A percentile compares a stretch with the other conserved stretches of the same genome.
These are phyloP conservation scores for Mimachlamys varia DNA, from an alignment of 2,888 invertebrate species.

Conservation along the genomic window DNA sequence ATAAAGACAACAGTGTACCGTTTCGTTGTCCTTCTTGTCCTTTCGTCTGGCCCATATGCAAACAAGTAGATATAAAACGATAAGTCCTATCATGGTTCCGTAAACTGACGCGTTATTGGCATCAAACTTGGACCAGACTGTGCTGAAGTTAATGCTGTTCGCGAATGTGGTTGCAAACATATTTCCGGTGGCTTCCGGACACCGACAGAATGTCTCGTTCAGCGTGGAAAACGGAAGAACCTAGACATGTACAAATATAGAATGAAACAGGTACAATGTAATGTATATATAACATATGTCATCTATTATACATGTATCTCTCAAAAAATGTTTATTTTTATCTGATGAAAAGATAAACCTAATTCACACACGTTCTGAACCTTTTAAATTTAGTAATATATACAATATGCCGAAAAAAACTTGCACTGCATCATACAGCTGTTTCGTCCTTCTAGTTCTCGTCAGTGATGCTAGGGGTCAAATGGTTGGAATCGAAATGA, in stretches of 20 bases:
- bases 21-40: slow-evolving; percentile 42
- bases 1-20: slow-evolving; percentile 4
- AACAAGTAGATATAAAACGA: slow-evolving; percentile 41
- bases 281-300: not conserved
- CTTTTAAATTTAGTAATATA: too few relatives aligned
- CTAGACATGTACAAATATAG: slow-evolving; percentile 46
- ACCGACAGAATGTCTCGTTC: slow-evolving; percentile 59
- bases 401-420: too few relatives aligned
- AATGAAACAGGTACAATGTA: not conserved
- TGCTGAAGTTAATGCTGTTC: slow-evolving; percentile 80
- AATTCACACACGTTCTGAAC: too few relatives aligned
- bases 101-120: slow-evolving; percentile 52
- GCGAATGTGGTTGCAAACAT: slow-evolving; percentile 73
- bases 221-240: slow-evolving; percentile 58
- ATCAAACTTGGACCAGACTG: slow-evolving; percentile 76
- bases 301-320: too few relatives aligned
- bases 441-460: too few relatives aligned
- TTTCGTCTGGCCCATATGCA: slow-evolving; percentile 40
- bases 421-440: too few relatives aligned
- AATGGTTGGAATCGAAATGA: too few relatives aligned
- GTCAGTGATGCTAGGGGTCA: too few relatives aligned
- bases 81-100: slow-evolving; percentile 44
- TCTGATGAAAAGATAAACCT: too few relatives aligned
- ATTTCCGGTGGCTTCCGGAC: slow-evolving; percentile 47
- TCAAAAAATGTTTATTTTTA: too few relatives aligned